Conservation (phyloP, 2,888 invertebrate species). For the Hydriomena furcata region DNA sequence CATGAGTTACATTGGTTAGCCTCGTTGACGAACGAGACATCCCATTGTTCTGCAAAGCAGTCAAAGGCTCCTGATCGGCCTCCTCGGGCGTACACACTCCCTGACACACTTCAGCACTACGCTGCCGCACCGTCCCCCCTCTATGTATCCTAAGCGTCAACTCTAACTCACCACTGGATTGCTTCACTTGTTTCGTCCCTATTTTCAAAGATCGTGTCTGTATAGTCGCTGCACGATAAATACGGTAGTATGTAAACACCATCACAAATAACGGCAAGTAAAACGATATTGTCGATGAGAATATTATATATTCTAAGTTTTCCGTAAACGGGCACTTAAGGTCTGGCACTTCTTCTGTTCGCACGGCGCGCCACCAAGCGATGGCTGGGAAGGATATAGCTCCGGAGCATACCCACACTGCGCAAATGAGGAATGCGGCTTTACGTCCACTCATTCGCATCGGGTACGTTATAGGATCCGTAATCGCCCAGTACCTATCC, state of each 20-base stretch:
- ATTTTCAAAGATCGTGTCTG: conserved; percentile 95
- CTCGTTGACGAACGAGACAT: conserved; percentile 88
- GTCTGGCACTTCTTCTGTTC: conserved; percentile 90
- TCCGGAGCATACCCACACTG: conserved; percentile 98
- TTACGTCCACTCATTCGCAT: conserved; percentile 95
- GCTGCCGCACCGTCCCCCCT: conserved; percentile 90
- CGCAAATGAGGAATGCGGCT: conserved; percentile 94
- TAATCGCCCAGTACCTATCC: conserved; percentile 99
- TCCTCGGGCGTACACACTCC: conserved; percentile 87
- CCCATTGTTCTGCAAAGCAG: conserved; percentile 91
- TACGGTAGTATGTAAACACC: conserved; percentile 98
- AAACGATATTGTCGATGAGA: conserved; percentile 98
- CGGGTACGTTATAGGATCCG: conserved; percentile 98
- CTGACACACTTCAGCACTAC: conserved; percentile 72
- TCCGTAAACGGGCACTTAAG: conserved; percentile 98
- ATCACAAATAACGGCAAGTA: conserved; percentile 98
- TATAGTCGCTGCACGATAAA: conserved; percentile 96
- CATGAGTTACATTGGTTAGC: conserved; percentile 83
- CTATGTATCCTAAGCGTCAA: conserved; percentile 96
- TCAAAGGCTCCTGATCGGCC: conserved; percentile 88
- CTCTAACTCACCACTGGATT: conserved; percentile 93
- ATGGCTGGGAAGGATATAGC: conserved; percentile 99
- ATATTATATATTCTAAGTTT: conserved; percentile 97
- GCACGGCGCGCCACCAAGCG: conserved; percentile 96
- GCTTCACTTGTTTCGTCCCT: conserved; percentile 95